Evolutionary conservation across 2,888 invertebrate species (phyloP).

Genomic region (Ligdia adustata): DNA sequence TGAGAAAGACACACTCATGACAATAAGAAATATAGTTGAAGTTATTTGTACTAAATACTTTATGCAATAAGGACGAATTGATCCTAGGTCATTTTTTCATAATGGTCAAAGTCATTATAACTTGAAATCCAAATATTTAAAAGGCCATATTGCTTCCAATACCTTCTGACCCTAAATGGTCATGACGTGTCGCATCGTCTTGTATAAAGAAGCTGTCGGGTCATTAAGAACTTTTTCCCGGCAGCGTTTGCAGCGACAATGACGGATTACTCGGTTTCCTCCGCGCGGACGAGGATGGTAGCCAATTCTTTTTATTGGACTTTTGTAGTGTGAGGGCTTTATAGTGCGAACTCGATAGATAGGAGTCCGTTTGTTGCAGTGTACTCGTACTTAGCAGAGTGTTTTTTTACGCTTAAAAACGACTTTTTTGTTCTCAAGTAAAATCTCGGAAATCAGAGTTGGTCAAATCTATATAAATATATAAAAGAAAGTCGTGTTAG

Average conservation of each 20-base stretch:
- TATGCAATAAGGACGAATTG: no score
- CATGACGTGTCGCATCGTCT: not conserved
- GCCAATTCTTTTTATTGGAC: conserved; percentile 40
- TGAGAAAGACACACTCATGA: no score
- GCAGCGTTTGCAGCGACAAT: conserved; percentile 53
- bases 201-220: conserved; percentile 30
- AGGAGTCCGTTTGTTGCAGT: not conserved
- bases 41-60: no score
- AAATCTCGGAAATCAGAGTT: no score
- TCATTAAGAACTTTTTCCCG: conserved; percentile 60
- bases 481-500: no score
- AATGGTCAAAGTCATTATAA: not conserved
- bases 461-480: no score
- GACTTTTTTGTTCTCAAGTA: no score
- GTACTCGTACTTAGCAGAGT: no score
- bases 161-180: not conserved
- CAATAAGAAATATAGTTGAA: no score
- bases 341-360: not conserved
- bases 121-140: no score
- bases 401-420: no score
- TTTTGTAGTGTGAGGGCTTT: conserved; percentile 20
- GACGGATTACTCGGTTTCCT: conserved; percentile 46
- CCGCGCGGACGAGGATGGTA: conserved; percentile 19
- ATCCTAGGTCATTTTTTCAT: no score
- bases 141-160: not conserved